phyloP scores from a whole-genome alignment of 2,797 vertebrate genomes.

The Streptopelia turtur region DNA sequence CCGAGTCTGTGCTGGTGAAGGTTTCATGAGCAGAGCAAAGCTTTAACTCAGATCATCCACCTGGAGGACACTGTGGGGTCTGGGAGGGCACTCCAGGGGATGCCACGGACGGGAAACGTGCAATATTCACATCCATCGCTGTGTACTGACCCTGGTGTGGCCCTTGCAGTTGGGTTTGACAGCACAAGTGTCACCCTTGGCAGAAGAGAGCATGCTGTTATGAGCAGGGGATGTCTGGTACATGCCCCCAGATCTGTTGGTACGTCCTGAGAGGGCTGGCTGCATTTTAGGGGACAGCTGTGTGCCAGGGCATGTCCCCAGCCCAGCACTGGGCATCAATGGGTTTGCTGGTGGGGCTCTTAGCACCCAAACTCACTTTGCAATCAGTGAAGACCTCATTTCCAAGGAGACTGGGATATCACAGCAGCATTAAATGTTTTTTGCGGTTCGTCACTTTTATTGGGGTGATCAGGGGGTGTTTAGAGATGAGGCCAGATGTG shows the following conservation, averaged over 20 bases:
- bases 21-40: not conserved
- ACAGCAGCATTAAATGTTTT: not conserved
- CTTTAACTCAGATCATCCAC: not conserved
- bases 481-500: not conserved
- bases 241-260: not conserved
- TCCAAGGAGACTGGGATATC: not conserved
- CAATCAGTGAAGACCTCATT: not conserved
- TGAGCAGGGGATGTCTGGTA: not conserved
- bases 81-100: not conserved
- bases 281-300: not conserved
- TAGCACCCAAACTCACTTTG: not conserved
- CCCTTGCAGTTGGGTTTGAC: not conserved
- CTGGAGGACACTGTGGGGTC: not conserved
- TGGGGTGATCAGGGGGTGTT: not conserved
- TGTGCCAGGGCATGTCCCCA: not conserved
- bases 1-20: not conserved
- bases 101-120: not conserved
- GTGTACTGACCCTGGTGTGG: accelerated
- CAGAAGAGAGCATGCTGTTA: not conserved
- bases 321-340: not conserved
- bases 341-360: not conserved
- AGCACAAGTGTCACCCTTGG: not conserved
- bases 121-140: not conserved
- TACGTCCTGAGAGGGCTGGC: not conserved
- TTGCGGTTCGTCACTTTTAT: not conserved